Base-by-base conservation (phyloP, 1,140 invertebrate species). In the Telenomus remus region DNA sequence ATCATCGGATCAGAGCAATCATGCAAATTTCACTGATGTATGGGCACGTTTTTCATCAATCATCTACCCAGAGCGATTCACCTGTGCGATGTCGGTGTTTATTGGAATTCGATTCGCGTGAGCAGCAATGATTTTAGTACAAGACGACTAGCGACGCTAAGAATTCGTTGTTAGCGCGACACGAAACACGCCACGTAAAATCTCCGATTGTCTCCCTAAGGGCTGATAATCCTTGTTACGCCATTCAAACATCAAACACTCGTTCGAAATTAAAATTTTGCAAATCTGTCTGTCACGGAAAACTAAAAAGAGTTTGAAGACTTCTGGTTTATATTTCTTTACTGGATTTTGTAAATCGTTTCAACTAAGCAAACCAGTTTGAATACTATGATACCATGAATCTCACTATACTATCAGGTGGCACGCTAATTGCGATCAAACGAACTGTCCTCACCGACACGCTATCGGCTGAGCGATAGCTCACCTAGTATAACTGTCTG, bases 341-440 rank as follows among this genome's bases (percentile, higher is more conserved):
- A n/a, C n/a, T n/a, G n/a, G n/a, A n/a, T n/a, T n/a, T n/a, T n/a
- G n/a, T n/a, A n/a, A n/a, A n/a, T 27, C 6, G 19, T 27, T 27
- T 27, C 19, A 27, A 1, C 6, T 27, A 3, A 27, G 1, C 6
- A 27, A 27, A 27, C 19, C 19, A 27, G 19, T 27, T 27, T 27
- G 6, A 27, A 27, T 6, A 27, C 19, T 27, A 78, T 79, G 72
- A 66, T 60, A 68, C 71, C 55, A 63, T 59, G 46, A 64, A 53
- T 75, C 72, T 57, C 47, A 63, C 55, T 61, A 65, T 59, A 77
- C 78, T 80, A 82, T 85, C 82, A 80, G 78, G 57, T 60, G 79
- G 78, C 65, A 80, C 79, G 82, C 81, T 87, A 87, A 87, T 87
- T 87, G 84, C 84, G 81, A 83, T 84, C 84, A 85, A 87, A 86